These are phyloP conservation scores for Dendrolimus pini DNA, from an alignment of 2,888 invertebrate species.

Conservation along the genomic window DNA sequence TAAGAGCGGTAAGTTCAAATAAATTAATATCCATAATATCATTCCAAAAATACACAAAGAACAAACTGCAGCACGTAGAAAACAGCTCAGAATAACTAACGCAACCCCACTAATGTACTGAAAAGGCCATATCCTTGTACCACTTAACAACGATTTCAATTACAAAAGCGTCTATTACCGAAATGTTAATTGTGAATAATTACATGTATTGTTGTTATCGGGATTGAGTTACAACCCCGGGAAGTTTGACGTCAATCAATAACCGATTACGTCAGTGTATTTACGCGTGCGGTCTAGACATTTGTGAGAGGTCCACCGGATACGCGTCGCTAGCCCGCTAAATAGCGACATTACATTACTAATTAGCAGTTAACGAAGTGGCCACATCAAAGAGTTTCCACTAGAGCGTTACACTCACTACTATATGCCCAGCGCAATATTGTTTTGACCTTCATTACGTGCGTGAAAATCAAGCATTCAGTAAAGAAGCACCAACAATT, in stretches of 20 bases:
- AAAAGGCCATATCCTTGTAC: not conserved
- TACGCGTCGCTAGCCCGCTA: conserved; percentile 16
- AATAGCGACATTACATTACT: conserved; percentile 12
- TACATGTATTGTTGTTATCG: conserved; percentile 1
- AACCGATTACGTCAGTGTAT: conserved; percentile 11
- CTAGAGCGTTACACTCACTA: not conserved
- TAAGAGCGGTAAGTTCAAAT: no score
- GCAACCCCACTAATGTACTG: not conserved
- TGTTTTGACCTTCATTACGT: no score
- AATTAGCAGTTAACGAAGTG: not conserved
- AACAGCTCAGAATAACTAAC: conserved; percentile 9
- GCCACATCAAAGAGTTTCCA: not conserved
- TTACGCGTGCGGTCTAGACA: conserved; percentile 10
- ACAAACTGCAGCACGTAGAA: not conserved
- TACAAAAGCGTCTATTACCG: not conserved
- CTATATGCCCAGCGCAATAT: not conserved
- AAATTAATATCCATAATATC: no score
- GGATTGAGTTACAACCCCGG: not conserved
- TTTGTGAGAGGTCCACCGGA: conserved; percentile 24
- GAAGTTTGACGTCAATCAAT: conserved; percentile 20
- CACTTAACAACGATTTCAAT: not conserved
- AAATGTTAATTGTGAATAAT: not conserved
- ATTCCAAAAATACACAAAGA: no score
- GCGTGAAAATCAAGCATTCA: no score
- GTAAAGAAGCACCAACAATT: no score